Evolutionary conservation across 2,797 vertebrate species (phyloP).

Genomic region (Pogonophryne albipinna): DNA sequence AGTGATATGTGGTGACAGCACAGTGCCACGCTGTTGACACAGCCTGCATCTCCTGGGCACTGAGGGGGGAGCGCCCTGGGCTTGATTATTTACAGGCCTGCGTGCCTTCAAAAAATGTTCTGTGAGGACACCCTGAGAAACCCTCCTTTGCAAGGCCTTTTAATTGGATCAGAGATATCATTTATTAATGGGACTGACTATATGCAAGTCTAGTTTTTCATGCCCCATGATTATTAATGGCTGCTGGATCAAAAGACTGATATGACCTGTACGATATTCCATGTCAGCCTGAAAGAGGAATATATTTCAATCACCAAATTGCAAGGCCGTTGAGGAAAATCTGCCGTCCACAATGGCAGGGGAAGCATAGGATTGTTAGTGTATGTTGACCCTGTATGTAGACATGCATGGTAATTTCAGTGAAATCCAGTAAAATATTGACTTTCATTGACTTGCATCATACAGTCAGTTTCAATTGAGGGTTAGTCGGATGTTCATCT

Average conservation of each 20-base stretch:
- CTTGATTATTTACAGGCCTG: constrained; percentile 85
- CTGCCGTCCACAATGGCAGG: constrained; percentile 43
- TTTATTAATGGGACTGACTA: constrained; percentile 84
- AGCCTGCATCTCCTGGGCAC: constrained; percentile 83
- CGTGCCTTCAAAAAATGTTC: constrained; percentile 73
- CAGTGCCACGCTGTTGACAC: constrained; percentile 85
- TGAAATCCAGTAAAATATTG: constrained; percentile 78
- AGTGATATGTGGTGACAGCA: constrained; percentile 87
- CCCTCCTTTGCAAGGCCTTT: constrained; percentile 75
- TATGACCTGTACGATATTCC: constrained; percentile 76
- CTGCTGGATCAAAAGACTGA: constrained; percentile 79
- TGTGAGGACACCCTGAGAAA: constrained; percentile 77
- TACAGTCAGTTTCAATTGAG: constrained; percentile 61
- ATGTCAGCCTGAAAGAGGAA: constrained; percentile 71
- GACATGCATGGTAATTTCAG: constrained; percentile 75
- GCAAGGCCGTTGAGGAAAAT: constrained; percentile 46
- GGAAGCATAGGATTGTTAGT: constrained; percentile 52
- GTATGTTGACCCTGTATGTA: constrained; percentile 69
- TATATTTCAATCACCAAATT: constrained; percentile 72
- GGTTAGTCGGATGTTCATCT: constrained; percentile 63
- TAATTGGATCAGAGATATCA: constrained; percentile 85
- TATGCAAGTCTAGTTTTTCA: constrained; percentile 75
- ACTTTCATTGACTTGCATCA: constrained; percentile 83
- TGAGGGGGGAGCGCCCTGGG: constrained; percentile 79
- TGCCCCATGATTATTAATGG: constrained; percentile 83